Evolutionary conservation across 2,888 invertebrate species (phyloP).

Genomic region (Eugnorisma glareosa): DNA sequence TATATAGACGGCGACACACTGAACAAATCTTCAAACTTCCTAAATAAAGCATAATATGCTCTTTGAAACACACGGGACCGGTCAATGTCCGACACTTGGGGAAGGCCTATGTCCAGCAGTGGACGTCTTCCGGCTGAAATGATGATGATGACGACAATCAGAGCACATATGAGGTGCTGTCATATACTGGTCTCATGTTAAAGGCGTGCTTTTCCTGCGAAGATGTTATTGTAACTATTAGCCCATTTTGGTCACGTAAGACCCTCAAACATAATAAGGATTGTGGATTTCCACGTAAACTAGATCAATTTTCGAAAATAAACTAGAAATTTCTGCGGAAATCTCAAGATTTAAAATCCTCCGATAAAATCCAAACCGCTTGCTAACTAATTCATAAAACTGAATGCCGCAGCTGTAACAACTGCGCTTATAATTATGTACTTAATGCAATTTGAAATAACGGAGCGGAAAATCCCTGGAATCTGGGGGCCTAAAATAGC

Average conservation of each 20-base stretch:
- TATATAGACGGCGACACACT: not conserved
- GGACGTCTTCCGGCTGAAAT: too few relatives aligned
- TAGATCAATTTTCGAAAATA: not conserved
- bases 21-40: not conserved
- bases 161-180: not conserved
- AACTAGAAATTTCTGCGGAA: not conserved
- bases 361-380: not conserved
- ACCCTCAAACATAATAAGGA: not conserved
- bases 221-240: slow-evolving; percentile 6
- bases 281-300: not conserved
- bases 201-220: not conserved
- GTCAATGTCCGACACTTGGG: too few relatives aligned
- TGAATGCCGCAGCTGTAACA: not conserved
- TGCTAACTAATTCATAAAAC: not conserved
- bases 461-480: slow-evolving; percentile 6
- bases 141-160: too few relatives aligned
- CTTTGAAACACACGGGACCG: too few relatives aligned
- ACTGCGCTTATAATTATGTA: not conserved
- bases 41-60: not conserved
- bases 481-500: too few relatives aligned
- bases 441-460: slow-evolving; percentile 24
- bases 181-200: not conserved
- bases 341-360: not conserved
- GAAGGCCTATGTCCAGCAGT: too few relatives aligned
- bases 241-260: not conserved